Base-by-base conservation (phyloP, 2,113 vertebrate species). In the Grus americana region DNA sequence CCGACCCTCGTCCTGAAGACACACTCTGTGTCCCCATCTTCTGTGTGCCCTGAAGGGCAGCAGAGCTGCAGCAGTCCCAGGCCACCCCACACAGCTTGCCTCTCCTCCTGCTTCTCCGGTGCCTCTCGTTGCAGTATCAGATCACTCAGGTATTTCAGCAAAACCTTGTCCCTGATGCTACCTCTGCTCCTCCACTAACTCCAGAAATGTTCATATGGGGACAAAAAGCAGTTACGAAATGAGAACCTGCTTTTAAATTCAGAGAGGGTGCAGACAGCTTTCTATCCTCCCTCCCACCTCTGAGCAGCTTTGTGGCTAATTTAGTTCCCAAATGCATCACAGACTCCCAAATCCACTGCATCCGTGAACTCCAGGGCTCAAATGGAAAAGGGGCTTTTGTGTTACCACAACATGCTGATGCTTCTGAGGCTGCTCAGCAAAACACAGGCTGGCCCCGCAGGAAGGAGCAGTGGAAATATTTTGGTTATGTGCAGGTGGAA, bases 381-480 rank as follows among this genome's bases (percentile, higher is more conserved):
- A 49, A 89, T 83, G 65, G 91, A 96, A 85, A 88, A 79, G 81
- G 81, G 76, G 58, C 79, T 96, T 95, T 84, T 75, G 74, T 73
- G 93, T 91, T 84, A 62, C 84, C 84, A 89, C 72, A 82, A 83
- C 54, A 46, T 17, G 62, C 66, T 75, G 66, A 38, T 78, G 55
- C 55, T 84, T 74, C 40, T 50, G 58, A 59, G 44, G 73, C 80
- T 93, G 70, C 59, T 92, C 80, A 87, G 89, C 62, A 96, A 94
- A 93, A 95, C 87, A 90, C 36, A 68, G 62, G 72, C 59, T n/a
- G 63, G 83, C 66, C 87, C 62, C 8, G 4, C 91, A 84, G 94
- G 91, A 96, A 97, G 91, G 36, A 96, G 89, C 74, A 76, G 86
- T 87, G 81, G 94, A 97, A 97, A 96, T 95, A 40, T 88, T 97